Base-by-base conservation (phyloP, 2,888 invertebrate genomes). In the Polydrusus cervinus region DNA sequence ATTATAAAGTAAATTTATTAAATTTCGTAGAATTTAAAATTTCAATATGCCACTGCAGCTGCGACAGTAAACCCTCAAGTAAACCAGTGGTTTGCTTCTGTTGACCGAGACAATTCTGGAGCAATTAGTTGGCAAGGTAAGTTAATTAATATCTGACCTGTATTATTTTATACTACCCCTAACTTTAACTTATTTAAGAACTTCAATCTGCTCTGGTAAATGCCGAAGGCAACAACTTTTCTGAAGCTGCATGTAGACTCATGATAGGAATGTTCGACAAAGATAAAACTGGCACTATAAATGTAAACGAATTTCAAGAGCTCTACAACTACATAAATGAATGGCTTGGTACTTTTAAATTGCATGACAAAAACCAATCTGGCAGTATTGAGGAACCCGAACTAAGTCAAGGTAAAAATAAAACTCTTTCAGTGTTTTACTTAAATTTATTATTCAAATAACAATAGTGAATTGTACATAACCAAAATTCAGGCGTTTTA, bases 231-330 rank as follows among this genome's bases (percentile, higher is more conserved):
- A 90, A 94, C 80, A 90, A 92, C 76, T 95, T 95, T 86, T 95
- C 95, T 3, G 93, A 95, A 81, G 91, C 91, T 74, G 94, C 96
- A 9, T 97, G 96, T 85, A 91, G 92, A 80, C 89, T 97, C 34
- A 96, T 97, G 96, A 95, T 97, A 80, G 93, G 94, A 70, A 95
- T 97, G 95, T 97, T 97, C 87, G 96, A 97, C 84, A 91, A 91
- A 81, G 95, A 96, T 83, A 92, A 92, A 76, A 92, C 91, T 79
- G 96, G 96, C n/a, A 93, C 93, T 25, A 96, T 97, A 79, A 94
- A 95, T 84, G 81, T 96, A 1, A 90, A 90, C 79, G 96, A 96
- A 86, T 97, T 97, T 85, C 94, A 95, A 85, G 93, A 94, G 82
- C 89, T 97, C 18, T 97, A 94, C 87, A 92, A 91, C 71, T 97